A percentile compares a stretch with the other conserved stretches of the same genome.
These are phyloP conservation scores for Mamestra configurata DNA, from an alignment of 1,140 invertebrate genomes.

Conservation along the genomic window DNA sequence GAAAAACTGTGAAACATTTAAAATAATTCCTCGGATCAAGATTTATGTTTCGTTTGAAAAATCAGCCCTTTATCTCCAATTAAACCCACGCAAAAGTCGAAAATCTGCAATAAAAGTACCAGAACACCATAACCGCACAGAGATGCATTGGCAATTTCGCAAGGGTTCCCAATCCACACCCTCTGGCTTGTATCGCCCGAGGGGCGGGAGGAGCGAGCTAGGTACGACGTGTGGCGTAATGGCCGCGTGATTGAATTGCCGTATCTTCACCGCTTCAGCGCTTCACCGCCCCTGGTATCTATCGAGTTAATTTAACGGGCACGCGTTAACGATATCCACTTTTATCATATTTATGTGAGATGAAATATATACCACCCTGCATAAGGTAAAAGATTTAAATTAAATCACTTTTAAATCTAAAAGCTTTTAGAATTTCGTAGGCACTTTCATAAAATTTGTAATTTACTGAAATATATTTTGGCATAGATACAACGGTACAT, in stretches of 20 bases:
- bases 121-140: slow-evolving; percentile 67
- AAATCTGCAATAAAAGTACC: slow-evolving; percentile 78
- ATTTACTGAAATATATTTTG: no score
- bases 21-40: no score
- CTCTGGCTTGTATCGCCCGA: slow-evolving; percentile 47
- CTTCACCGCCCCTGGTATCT: slow-evolving; percentile 72
- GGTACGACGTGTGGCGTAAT: slow-evolving; percentile 72
- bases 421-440: not conserved
- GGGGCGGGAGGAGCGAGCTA: slow-evolving; percentile 46
- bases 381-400: not conserved
- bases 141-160: slow-evolving; percentile 72
- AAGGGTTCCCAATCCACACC: slow-evolving; percentile 55
- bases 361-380: not conserved
- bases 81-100: not conserved
- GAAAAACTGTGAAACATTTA: no score
- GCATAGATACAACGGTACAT: no score
- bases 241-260: slow-evolving; percentile 79
- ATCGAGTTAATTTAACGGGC: slow-evolving; percentile 71
- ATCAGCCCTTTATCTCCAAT: not conserved
- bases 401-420: not conserved
- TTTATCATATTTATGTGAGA: slow-evolving; percentile 30
- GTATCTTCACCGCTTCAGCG: slow-evolving; percentile 72
- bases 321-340: slow-evolving; percentile 57
- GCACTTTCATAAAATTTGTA: no score
- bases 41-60: no score